phyloP scores from a whole-genome alignment of 1,140 invertebrate species.

The Papilio polyxenes region DNA sequence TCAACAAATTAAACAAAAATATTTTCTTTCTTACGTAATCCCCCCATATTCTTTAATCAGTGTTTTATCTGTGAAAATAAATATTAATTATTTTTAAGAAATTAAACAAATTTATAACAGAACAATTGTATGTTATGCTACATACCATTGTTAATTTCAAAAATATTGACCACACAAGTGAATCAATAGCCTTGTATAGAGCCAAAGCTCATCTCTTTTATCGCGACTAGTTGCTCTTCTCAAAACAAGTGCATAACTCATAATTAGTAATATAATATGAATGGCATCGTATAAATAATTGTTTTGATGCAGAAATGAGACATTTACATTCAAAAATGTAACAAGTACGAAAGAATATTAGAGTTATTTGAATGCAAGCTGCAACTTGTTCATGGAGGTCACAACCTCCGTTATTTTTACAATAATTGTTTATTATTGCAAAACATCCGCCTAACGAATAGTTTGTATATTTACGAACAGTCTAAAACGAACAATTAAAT shows the following conservation, averaged over 20 bases:
- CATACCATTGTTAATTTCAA: background rate
- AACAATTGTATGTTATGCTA: background rate
- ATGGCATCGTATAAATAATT: background rate
- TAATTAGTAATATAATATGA: too few relatives aligned
- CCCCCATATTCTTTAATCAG: background rate
- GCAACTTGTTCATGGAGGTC: slow-evolving; percentile 4
- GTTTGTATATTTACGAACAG: background rate
- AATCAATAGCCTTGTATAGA: background rate
- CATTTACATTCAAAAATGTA: slow-evolving; percentile 3
- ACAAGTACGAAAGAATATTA: background rate
- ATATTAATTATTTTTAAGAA: background rate
- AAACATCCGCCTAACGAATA: background rate
- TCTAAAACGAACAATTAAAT: background rate
- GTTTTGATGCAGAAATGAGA: background rate
- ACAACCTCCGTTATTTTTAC: slow-evolving; percentile 27
- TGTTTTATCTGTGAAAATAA: background rate
- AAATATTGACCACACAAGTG: background rate
- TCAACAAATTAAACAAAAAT: background rate
- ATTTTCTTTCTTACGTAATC: background rate
- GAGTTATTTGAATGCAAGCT: slow-evolving; percentile 4
- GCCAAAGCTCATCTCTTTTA: slow-evolving; percentile 11
- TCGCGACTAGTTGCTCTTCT: background rate
- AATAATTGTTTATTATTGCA: background rate
- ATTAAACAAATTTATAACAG: background rate
- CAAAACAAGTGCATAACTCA: background rate